phyloP scores from a whole-genome alignment of 1,140 invertebrate genomes.

The Neodiprion fabricii region DNA sequence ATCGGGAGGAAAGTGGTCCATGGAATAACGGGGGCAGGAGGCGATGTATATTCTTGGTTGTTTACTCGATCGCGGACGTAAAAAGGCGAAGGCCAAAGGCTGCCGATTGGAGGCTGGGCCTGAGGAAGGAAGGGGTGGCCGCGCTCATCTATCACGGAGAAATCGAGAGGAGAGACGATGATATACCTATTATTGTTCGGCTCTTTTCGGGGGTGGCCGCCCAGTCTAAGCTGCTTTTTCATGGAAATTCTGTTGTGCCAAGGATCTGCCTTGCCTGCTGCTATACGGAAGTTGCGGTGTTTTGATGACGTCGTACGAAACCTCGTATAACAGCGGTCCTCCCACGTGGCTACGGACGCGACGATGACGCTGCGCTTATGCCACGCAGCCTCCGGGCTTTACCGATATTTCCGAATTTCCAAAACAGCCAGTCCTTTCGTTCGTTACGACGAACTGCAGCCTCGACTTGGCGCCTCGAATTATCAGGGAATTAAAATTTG shows the following conservation, averaged over 20 bases:
- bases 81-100: not conserved
- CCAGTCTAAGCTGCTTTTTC: not conserved
- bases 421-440: too few species aligned
- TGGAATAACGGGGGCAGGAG: not conserved
- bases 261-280: not conserved
- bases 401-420: not conserved
- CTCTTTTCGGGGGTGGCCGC: not conserved
- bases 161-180: not conserved
- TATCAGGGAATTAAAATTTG: too few species aligned
- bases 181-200: conserved; percentile 2
- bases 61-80: not conserved
- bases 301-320: conserved; percentile 5
- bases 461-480: too few species aligned
- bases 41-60: conserved; percentile 2
- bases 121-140: not conserved
- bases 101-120: too few species aligned
- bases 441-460: too few species aligned
- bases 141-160: not conserved
- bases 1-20: not conserved
- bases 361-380: not conserved
- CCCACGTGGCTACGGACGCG: not conserved
- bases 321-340: not conserved
- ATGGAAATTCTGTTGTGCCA: not conserved
- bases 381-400: not conserved
- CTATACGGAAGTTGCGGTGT: not conserved